Percentiles rank a stretch among this genome's conserved stretches.
Evolutionary conservation across 2,888 invertebrate species (phyloP).

Genomic region (Melieria omissa): DNA sequence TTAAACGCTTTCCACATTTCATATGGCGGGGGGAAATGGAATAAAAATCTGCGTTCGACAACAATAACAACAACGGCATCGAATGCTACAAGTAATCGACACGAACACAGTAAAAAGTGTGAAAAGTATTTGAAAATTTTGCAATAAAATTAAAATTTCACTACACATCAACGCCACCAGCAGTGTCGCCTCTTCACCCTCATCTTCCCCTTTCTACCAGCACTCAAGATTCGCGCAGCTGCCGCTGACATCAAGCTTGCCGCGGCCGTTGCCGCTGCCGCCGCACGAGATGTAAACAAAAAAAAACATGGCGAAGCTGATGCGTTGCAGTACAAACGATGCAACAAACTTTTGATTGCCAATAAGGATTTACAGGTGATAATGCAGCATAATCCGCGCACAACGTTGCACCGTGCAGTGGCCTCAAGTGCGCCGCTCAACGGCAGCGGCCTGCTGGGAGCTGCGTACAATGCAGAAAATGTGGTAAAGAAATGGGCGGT

Average conservation of each 20-base stretch:
- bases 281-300: neutral
- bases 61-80: neutral
- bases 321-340: slow-evolving; percentile 6
- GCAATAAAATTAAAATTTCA: slow-evolving; percentile 1
- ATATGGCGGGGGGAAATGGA: neutral
- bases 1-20: neutral
- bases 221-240: too few relatives aligned
- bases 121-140: neutral
- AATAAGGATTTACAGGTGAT: slow-evolving; percentile 63
- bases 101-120: neutral
- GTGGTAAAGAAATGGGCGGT: too few relatives aligned
- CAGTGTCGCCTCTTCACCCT: too few relatives aligned
- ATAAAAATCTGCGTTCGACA: neutral
- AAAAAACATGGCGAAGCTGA: neutral
- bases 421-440: neutral
- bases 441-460: neutral
- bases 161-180: neutral
- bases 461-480: neutral
- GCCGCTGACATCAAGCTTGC: too few relatives aligned
- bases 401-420: neutral
- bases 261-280: neutral
- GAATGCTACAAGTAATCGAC: neutral
- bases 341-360: slow-evolving; percentile 55
- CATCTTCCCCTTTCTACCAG: too few relatives aligned
- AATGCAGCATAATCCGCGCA: slow-evolving; percentile 46